Conservation (phyloP, 2,797 vertebrate genomes). For the Aratinga solstitialis region DNA sequence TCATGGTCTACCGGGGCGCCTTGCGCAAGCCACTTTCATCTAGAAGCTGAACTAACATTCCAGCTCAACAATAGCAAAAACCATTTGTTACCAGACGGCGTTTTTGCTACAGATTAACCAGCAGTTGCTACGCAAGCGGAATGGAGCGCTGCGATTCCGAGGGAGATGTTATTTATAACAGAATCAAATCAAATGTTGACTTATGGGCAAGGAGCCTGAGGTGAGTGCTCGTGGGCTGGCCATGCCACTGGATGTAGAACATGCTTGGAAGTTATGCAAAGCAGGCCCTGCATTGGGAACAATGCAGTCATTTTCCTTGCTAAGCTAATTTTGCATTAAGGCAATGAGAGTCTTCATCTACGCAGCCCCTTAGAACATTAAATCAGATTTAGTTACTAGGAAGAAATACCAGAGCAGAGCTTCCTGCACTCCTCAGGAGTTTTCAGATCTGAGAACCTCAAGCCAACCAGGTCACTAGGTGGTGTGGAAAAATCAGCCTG, state of each 20-base stretch:
- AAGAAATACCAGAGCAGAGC: slow-evolving; percentile 24
- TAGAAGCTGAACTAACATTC: slow-evolving; percentile 70
- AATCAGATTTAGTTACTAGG: slow-evolving; percentile 1
- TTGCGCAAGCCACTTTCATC: slow-evolving; percentile 62
- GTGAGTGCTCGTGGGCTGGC: slow-evolving; percentile 44
- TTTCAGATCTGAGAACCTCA: background rate
- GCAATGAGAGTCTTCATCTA: slow-evolving; percentile 26
- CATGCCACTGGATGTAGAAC: slow-evolving; percentile 34
- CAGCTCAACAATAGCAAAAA: slow-evolving; percentile 65
- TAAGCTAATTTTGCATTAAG: slow-evolving; percentile 27
- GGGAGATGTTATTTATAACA: slow-evolving; percentile 4
- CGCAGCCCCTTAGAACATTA: background rate
- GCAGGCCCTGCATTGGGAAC: slow-evolving; percentile 7
- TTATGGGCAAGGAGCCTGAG: slow-evolving; percentile 35
- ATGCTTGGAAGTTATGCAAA: slow-evolving; percentile 58
- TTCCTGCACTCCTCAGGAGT: background rate
- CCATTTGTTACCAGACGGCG: slow-evolving; percentile 41
- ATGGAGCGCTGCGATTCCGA: slow-evolving; percentile 27
- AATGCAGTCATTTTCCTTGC: slow-evolving; percentile 36
- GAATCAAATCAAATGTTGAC: background rate
- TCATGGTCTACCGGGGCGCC: slow-evolving; percentile 14
- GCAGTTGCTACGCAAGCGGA: slow-evolving; percentile 57
- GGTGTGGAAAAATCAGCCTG: background rate
- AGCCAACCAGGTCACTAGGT: background rate
- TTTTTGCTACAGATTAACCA: slow-evolving; percentile 68